A percentile compares a stretch with the other conserved stretches of the same genome.
Conservation (phyloP, 2,888 invertebrate species). For the Sphinx pinastri region DNA sequence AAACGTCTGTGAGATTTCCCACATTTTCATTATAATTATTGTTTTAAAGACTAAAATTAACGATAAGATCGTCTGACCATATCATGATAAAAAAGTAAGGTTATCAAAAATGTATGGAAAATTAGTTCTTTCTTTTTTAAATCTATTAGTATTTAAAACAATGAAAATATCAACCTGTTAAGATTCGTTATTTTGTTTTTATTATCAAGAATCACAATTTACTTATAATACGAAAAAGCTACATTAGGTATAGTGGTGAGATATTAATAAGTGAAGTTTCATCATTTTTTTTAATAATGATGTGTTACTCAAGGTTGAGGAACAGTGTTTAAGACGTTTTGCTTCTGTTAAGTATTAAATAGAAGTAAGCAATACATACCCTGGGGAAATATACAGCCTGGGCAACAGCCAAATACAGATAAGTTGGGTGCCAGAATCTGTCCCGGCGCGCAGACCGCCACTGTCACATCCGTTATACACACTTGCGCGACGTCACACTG, state of each 20-base stretch:
- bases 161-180: too few species aligned
- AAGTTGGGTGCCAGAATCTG: slow-evolving; percentile 54
- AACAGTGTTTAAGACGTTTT: neutral
- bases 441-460: slow-evolving; percentile 53
- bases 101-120: too few species aligned
- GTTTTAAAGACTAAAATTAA: neutral
- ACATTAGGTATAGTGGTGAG: too few species aligned
- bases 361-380: slow-evolving; percentile 34
- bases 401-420: slow-evolving; percentile 71
- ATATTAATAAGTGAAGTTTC: too few species aligned
- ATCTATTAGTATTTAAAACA: too few species aligned
- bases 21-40: neutral
- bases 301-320: neutral
- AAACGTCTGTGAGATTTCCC: neutral
- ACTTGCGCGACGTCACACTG: slow-evolving; percentile 61
- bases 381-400: slow-evolving; percentile 59
- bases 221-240: too few species aligned
- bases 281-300: too few species aligned
- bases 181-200: too few species aligned
- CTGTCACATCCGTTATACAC: slow-evolving; percentile 68
- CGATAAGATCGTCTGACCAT: too few species aligned
- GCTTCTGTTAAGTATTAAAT: neutral
- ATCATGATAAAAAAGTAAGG: too few species aligned
- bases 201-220: too few species aligned
- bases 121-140: too few species aligned